A percentile compares a stretch with the other conserved stretches of the same genome.
phyloP scores from a whole-genome alignment of 2,113 vertebrate genomes.

The Python bivittatus region DNA sequence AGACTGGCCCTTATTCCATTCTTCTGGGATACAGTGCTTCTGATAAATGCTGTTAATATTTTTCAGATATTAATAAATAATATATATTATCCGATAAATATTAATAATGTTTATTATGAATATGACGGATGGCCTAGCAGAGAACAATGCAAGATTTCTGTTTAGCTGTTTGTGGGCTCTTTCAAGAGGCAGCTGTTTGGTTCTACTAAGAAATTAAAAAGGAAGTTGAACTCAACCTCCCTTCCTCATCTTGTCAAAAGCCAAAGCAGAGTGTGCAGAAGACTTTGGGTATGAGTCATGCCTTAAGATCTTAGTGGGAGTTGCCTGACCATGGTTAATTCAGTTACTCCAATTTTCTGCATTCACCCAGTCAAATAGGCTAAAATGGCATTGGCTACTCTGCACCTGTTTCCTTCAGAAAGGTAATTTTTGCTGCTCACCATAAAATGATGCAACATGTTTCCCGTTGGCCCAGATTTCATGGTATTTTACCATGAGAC shows the following conservation, averaged over 20 bases:
- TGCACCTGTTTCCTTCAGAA: neutral
- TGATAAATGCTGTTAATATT: neutral
- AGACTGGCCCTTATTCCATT: neutral
- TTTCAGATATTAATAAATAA: no score
- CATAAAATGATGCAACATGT: neutral
- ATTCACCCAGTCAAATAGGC: neutral
- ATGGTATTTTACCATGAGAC: neutral
- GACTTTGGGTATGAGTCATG: neutral
- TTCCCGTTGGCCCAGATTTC: neutral
- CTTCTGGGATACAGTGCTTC: neutral
- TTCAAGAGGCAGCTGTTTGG: neutral
- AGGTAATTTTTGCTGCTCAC: neutral
- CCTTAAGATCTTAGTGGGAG: neutral
- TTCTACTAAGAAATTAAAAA: neutral
- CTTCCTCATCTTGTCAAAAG: neutral
- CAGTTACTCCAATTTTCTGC: neutral
- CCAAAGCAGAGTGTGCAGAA: neutral
- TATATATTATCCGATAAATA: no score
- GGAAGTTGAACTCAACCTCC: neutral
- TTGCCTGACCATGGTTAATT: neutral
- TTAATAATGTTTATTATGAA: no score
- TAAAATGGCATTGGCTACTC: neutral
- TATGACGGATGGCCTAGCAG: neutral
- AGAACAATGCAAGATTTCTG: neutral
- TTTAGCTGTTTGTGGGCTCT: neutral